These are phyloP conservation scores for Aethes cnicana DNA, from an alignment of 2,888 invertebrate genomes.

Conservation along the genomic window DNA sequence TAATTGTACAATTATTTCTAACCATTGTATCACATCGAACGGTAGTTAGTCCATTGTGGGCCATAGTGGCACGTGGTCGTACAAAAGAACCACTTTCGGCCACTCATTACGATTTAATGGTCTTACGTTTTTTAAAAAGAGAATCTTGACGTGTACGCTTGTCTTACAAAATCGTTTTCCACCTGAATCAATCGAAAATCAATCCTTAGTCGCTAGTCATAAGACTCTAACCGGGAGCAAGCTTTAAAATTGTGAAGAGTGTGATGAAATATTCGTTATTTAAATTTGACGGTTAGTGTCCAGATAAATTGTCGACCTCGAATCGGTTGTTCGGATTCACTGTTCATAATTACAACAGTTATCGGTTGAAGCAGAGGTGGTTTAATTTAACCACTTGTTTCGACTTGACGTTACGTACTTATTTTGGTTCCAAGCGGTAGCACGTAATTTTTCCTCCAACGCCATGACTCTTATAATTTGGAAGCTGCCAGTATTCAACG, in stretches of 20 bases:
- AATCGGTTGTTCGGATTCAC: slow-evolving; percentile 74
- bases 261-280: slow-evolving; percentile 72
- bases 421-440: slow-evolving; percentile 16
- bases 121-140: slow-evolving; percentile 63
- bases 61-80: slow-evolving; percentile 73
- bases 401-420: slow-evolving; percentile 25
- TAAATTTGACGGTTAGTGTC: slow-evolving; percentile 71
- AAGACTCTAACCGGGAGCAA: slow-evolving; percentile 31
- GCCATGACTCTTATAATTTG: slow-evolving; percentile 3
- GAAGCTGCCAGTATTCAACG: slow-evolving; percentile 14
- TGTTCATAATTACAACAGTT: slow-evolving; percentile 63
- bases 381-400: slow-evolving; percentile 53
- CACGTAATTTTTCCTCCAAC: slow-evolving; percentile 2
- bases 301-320: slow-evolving; percentile 76
- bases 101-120: slow-evolving; percentile 81
- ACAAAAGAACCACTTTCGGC: slow-evolving; percentile 72
- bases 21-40: slow-evolving; percentile 71
- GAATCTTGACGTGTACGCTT: slow-evolving; percentile 65
- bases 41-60: slow-evolving; percentile 74
- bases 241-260: slow-evolving; percentile 37
- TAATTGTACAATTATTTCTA: slow-evolving; percentile 79
- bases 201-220: slow-evolving; percentile 35
- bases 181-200: slow-evolving; percentile 31
- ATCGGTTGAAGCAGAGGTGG: slow-evolving; percentile 49
- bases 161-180: slow-evolving; percentile 40